Base-by-base conservation (phyloP, 2,113 vertebrate genomes). In the Axis porcinus region DNA sequence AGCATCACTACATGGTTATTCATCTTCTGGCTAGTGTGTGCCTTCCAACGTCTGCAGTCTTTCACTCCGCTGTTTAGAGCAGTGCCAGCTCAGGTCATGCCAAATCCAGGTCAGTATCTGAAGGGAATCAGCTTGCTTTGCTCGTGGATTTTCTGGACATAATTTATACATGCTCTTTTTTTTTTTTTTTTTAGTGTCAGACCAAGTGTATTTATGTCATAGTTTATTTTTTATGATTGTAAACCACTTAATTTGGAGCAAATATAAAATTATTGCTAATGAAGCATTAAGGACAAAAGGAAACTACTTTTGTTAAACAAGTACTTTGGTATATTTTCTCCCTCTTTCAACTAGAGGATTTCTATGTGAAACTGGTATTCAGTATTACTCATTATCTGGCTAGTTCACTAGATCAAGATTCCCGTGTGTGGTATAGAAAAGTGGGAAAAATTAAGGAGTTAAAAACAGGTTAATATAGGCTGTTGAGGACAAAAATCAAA, bases 391-490 rank as follows among this genome's bases (percentile, higher is more conserved):
- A 89, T 94, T 97, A 94, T 93, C 94, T 95, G 57, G 64, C 90
- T 81, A n/a, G 55, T 95, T 95, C 40, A 81, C 45, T 64, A 52
- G 50, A 92, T 95, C 85, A 90, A 81, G 82, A 96, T 85, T 62
- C 45, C 58, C 84, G 70, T 97, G 79, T 74, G 94, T 92, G 23
- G 52, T 94, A 4, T 55, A 45, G 95, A 97, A 97, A 96, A 62
- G 55, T 95, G 25, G 74, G 55, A 95, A 92, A 74, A 85, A 28
- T 94, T 79, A 89, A 54, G 52, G 64, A 96, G 79, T 74, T 97
- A 95, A 97, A 96, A 97, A 91, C 79, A 95, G 83, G 88, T 85
- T 98, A 81, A 62, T 94, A 86, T 28, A 98, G 97, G 50, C 86
- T 82, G 89, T 94, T 94, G 60, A 95, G 88, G 82, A 64, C 84